A percentile compares a stretch with the other conserved stretches of the same genome.
Conservation (phyloP, 92 coral and sea anemone genomes). For the Blastomussa wellsi region DNA sequence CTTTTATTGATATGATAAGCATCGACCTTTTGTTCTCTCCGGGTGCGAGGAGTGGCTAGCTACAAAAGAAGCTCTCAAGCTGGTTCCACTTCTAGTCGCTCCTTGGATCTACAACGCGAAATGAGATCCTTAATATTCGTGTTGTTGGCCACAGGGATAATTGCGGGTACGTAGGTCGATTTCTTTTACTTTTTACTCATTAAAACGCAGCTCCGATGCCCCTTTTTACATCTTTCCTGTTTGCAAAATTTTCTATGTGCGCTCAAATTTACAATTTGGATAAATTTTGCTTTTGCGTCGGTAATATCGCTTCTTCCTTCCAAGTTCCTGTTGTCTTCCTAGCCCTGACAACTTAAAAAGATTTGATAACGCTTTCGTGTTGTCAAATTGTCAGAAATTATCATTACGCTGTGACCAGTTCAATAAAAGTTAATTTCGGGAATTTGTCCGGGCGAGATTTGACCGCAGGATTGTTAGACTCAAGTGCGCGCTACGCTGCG, state of each 20-base stretch:
- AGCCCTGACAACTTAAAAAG: background rate
- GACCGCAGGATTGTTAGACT: background rate
- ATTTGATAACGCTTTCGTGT: background rate
- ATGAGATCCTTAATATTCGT: conserved; percentile 73
- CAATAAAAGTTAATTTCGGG: background rate
- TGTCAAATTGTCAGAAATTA: background rate
- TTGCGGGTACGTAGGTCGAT: conserved; percentile 93
- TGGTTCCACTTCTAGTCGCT: conserved; percentile 3
- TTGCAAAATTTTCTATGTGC: background rate
- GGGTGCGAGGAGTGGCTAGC: conserved; percentile 33
- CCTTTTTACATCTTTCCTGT: background rate
- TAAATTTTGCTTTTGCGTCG: background rate
- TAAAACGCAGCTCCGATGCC: background rate
- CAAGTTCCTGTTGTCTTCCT: background rate
- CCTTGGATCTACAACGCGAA: conserved; percentile 54
- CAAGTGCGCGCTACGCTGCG: background rate
- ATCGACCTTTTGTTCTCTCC: conserved; percentile 34
- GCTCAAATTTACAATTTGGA: background rate
- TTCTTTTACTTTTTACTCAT: background rate
- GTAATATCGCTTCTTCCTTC: background rate
- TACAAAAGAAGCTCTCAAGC: background rate
- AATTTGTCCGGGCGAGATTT: background rate
- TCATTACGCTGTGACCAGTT: background rate
- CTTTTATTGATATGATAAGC: background rate
- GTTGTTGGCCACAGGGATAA: conserved; percentile 97